These are phyloP conservation scores for Eucera pruinosa DNA, from an alignment of 2,888 invertebrate species.

Conservation along the genomic window DNA sequence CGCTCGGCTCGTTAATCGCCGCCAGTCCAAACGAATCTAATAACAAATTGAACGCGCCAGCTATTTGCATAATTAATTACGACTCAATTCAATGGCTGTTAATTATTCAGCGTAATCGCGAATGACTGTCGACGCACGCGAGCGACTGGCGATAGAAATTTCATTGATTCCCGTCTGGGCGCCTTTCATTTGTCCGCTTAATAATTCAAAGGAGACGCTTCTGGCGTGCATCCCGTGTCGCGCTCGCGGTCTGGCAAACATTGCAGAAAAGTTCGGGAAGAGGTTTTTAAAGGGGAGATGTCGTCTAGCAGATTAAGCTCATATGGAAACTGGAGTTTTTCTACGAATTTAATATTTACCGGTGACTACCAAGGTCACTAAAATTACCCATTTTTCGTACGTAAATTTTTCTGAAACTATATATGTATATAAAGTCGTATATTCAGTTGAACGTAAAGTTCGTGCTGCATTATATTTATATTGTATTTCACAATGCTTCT, in stretches of 20 bases:
- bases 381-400: no score
- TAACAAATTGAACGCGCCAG: constrained; percentile 49
- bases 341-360: no score
- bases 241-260: constrained; percentile 17
- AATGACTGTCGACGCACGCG: constrained; percentile 15
- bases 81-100: constrained; percentile 38
- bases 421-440: no score
- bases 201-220: constrained; percentile 33
- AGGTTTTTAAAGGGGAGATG: not conserved
- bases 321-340: no score
- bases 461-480: no score
- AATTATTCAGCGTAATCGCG: constrained; percentile 48
- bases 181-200: constrained; percentile 31
- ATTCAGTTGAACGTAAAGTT: no score
- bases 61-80: constrained; percentile 56
- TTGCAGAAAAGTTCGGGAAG: not conserved
- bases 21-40: constrained; percentile 35
- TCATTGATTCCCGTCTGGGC: constrained; percentile 40
- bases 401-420: no score
- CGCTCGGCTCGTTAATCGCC: constrained; percentile 28
- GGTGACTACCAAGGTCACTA: no score
- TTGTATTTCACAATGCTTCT: no score
- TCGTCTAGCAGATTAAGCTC: not conserved
- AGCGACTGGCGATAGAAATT: constrained; percentile 28
- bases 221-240: constrained; percentile 4